Conservation (phyloP, 2,113 vertebrate species). For the Microtus ochrogaster region DNA sequence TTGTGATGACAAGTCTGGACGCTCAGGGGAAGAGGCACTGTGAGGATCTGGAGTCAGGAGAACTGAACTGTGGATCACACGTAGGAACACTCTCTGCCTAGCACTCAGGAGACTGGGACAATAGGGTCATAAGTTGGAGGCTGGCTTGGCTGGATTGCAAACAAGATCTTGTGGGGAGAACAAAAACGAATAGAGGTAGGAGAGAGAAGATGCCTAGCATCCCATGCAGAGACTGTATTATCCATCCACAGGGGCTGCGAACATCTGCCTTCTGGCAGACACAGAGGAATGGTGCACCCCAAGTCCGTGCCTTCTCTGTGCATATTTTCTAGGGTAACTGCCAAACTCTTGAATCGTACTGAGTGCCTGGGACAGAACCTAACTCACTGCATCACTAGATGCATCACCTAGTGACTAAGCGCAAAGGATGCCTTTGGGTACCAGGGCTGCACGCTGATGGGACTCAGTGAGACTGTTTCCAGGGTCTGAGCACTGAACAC, state of each 20-base stretch:
- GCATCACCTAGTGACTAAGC: neutral
- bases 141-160: neutral
- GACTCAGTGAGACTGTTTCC: neutral
- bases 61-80: neutral
- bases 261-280: neutral
- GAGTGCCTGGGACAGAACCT: neutral
- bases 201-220: neutral
- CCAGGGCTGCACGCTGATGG: neutral
- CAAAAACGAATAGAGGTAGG: neutral
- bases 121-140: neutral
- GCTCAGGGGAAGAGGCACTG: too few relatives aligned
- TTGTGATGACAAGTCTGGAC: too few relatives aligned
- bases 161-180: neutral
- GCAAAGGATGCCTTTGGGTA: neutral
- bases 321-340: neutral
- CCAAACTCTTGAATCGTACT: neutral
- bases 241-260: neutral
- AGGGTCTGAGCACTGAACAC: neutral
- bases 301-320: neutral
- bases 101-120: neutral
- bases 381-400: neutral
- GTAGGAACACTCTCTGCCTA: neutral
- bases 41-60: too few relatives aligned
- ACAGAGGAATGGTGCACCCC: neutral
- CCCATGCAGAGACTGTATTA: neutral